phyloP scores from a whole-genome alignment of 1,140 invertebrate species.

The Phymastichus coffea region DNA sequence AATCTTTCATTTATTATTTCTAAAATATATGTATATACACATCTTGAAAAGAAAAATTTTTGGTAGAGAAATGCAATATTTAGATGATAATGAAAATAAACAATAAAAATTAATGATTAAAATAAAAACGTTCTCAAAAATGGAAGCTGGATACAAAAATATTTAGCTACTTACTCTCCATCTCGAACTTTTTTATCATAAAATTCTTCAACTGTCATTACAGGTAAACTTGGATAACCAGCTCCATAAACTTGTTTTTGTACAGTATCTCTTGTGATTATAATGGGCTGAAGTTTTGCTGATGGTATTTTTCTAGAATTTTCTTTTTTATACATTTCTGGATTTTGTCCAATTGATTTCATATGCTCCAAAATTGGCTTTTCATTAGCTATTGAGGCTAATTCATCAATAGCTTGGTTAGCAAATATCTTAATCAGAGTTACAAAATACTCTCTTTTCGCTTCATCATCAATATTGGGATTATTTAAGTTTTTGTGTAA shows the following conservation, averaged over 20 bases:
- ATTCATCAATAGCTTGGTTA: conserved; percentile 74
- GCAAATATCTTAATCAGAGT: conserved; percentile 77
- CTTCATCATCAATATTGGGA: conserved; percentile 74
- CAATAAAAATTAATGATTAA: background rate
- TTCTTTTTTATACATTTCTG: background rate
- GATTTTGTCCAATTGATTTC: conserved; percentile 46
- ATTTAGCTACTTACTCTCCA: conserved; percentile 66
- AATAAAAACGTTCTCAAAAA: too few species aligned
- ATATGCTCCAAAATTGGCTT: conserved; percentile 74
- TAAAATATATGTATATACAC: too few species aligned
- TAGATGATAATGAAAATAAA: too few species aligned
- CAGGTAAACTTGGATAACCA: conserved; percentile 92
- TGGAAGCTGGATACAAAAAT: too few species aligned
- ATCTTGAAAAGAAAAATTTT: too few species aligned
- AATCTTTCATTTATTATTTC: too few species aligned
- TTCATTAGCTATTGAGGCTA: conserved; percentile 71
- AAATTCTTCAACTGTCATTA: conserved; percentile 93
- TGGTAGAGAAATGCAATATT: too few species aligned
- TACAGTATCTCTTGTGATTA: conserved; percentile 84
- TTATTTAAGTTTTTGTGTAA: conserved; percentile 66
- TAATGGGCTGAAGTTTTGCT: conserved; percentile 79
- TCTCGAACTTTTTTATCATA: conserved; percentile 84
- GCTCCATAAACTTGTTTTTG: conserved; percentile 93
- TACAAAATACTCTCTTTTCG: conserved; percentile 79
- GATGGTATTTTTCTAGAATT: conserved; percentile 38